A percentile compares a stretch with the other conserved stretches of the same genome.
Evolutionary conservation across 2,797 vertebrate genomes (phyloP).

Genomic region (Semotilus atromaculatus): DNA sequence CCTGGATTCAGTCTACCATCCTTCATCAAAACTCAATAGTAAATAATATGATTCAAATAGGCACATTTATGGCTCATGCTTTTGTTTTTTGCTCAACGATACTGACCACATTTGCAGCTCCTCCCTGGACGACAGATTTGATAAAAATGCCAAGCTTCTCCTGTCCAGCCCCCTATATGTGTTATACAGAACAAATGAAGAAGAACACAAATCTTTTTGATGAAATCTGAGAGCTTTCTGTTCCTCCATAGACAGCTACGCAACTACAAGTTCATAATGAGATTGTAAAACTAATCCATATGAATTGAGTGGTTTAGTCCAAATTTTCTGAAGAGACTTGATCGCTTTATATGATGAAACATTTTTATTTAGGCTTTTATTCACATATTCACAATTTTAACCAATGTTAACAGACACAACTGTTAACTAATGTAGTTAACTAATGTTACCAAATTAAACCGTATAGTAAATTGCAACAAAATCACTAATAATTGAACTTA

Average conservation of each 20-base stretch:
- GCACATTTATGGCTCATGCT: neutral
- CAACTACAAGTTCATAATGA: too few relatives aligned
- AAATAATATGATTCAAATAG: conserved; percentile 4
- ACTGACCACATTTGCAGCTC: conserved; percentile 90
- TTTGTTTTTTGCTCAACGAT: neutral
- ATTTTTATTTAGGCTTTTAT: too few relatives aligned
- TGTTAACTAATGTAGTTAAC: neutral
- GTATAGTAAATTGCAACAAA: neutral
- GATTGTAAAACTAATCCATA: too few relatives aligned
- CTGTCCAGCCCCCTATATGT: conserved; percentile 90
- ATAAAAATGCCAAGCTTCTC: conserved; percentile 93
- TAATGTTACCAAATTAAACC: neutral
- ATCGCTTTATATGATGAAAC: too few relatives aligned
- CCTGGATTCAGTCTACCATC: conserved; percentile 88
- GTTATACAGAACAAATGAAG: too few relatives aligned
- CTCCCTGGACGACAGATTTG: conserved; percentile 92
- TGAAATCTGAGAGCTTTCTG: too few relatives aligned
- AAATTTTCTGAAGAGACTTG: too few relatives aligned
- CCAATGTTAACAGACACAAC: neutral
- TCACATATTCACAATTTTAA: neutral
- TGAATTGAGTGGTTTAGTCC: too few relatives aligned
- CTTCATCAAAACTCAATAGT: conserved; percentile 68
- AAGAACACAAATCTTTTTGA: too few relatives aligned
- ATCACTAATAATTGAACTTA: neutral
- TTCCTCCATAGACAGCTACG: too few relatives aligned